These are phyloP conservation scores for Corythaeola cristata DNA, from an alignment of 2,113 vertebrate species.

Conservation along the genomic window DNA sequence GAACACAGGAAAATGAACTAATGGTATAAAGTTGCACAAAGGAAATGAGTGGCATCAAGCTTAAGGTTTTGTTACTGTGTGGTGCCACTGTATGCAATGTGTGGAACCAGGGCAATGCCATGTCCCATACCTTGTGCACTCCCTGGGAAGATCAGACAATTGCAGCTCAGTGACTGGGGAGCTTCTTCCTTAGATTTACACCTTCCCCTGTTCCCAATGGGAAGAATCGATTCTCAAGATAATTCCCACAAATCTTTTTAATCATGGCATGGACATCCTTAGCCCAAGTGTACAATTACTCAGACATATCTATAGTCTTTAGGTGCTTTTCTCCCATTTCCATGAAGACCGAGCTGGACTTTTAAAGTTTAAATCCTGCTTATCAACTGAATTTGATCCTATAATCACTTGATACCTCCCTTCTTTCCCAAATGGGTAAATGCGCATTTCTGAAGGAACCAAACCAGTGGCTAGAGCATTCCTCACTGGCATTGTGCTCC, in stretches of 20 bases:
- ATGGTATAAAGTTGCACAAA: not conserved
- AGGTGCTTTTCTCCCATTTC: not conserved
- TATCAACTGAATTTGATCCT: not conserved
- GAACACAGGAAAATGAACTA: not conserved
- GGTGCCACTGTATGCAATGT: not conserved
- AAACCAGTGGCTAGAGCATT: not conserved
- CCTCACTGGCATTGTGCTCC: not conserved
- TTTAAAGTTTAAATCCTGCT: not conserved
- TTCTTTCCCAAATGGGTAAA: not conserved
- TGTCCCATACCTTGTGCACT: too few species aligned
- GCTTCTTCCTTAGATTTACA: not conserved
- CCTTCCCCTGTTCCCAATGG: not conserved
- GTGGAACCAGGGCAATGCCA: not conserved
- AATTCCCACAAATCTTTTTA: not conserved
- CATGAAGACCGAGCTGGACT: not conserved
- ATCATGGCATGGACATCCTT: not conserved
- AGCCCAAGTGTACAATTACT: not conserved
- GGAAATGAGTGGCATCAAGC: not conserved
- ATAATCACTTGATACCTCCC: not conserved
- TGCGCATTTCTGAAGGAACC: not conserved
- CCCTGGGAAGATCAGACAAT: not conserved
- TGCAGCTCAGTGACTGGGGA: not conserved
- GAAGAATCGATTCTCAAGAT: not conserved
- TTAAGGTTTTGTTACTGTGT: not conserved
- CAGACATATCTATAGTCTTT: not conserved